Conservation (phyloP, 1,140 invertebrate species). For the Zaprionus camerounensis region DNA sequence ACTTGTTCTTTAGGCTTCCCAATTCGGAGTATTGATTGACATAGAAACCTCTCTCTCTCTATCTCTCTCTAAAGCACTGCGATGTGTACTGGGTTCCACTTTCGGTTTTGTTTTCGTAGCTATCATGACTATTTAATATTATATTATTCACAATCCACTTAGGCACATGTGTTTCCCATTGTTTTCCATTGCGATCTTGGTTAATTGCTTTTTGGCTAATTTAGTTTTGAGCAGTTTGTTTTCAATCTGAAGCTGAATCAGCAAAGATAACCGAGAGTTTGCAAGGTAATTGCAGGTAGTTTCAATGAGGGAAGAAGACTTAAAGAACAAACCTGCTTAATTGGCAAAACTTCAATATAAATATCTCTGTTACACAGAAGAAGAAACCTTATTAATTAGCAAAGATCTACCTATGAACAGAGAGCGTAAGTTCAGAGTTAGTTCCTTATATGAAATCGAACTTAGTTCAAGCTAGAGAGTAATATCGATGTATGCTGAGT, state of each 20-base stretch:
- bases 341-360: not conserved
- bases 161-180: constrained; percentile 51
- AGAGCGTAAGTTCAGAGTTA: too few species aligned
- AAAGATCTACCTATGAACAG: too few species aligned
- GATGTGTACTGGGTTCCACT: constrained; percentile 8
- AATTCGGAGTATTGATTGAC: not conserved
- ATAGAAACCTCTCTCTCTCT: not conserved
- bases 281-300: constrained; percentile 1
- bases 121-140: constrained; percentile 27
- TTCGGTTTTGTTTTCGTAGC: constrained; percentile 4
- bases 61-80: not conserved
- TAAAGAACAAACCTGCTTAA: not conserved
- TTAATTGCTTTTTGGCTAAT: constrained; percentile 65
- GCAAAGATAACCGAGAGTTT: not conserved
- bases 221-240: constrained; percentile 31
- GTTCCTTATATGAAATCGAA: too few species aligned
- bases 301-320: not conserved
- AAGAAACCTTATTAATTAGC: too few species aligned
- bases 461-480: too few species aligned
- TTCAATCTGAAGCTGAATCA: constrained; percentile 13
- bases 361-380: not conserved
- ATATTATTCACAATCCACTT: constrained; percentile 49
- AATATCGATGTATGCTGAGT: too few species aligned
- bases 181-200: constrained; percentile 2
- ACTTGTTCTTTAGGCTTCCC: not conserved